These are phyloP conservation scores for Coccyzus lansbergi DNA, from an alignment of 2,797 vertebrate genomes.

Conservation along the genomic window DNA sequence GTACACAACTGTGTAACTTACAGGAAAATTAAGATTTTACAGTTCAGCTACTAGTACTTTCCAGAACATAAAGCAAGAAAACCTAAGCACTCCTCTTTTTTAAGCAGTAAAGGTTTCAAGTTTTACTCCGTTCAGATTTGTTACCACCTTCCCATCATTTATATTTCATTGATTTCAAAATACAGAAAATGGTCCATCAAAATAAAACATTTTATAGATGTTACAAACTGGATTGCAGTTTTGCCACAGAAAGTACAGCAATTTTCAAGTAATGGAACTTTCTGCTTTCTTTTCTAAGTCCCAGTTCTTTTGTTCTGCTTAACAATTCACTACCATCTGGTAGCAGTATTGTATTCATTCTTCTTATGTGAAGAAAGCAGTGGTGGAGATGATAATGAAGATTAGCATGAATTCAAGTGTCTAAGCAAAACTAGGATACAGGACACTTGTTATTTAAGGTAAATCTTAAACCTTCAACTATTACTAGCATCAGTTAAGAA, in stretches of 20 bases:
- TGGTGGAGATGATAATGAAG: background rate
- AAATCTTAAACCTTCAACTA: background rate
- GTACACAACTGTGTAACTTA: background rate
- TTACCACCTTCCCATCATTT: background rate
- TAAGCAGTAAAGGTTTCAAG: background rate
- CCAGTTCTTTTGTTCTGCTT: background rate
- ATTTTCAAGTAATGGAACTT: background rate
- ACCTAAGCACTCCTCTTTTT: background rate
- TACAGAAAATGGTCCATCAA: background rate
- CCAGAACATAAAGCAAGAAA: background rate
- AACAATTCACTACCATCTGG: background rate
- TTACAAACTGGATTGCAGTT: background rate
- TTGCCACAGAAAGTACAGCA: background rate
- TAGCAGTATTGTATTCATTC: background rate
- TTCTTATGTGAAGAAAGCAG: background rate
- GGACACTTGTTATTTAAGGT: background rate
- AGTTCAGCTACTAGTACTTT: background rate
- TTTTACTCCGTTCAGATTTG: background rate
- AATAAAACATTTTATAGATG: background rate
- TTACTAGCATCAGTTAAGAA: background rate
- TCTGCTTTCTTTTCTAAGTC: background rate
- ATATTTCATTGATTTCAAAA: slow-evolving; percentile 11
- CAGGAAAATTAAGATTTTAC: background rate
- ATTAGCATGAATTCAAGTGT: background rate
- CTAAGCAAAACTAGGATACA: background rate